Conservation (phyloP, 2,888 invertebrate species). For the Steinernema scapterisci region DNA sequence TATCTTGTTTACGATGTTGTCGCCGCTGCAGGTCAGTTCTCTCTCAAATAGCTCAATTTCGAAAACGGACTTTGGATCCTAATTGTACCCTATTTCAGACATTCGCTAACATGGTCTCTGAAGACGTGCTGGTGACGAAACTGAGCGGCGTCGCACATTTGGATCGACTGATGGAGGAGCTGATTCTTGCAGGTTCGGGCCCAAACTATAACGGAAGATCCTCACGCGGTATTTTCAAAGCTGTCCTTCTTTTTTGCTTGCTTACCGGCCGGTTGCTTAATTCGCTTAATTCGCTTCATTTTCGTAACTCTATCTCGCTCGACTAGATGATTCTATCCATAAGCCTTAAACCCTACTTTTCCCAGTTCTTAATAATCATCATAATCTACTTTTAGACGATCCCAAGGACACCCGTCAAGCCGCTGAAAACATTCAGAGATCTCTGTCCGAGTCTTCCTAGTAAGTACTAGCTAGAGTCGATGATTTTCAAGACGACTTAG, state of each 20-base stretch:
- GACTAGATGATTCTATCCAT: not conserved
- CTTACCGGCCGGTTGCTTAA: conserved; percentile 29
- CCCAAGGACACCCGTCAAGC: conserved; percentile 15
- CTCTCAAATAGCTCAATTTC: too few relatives aligned
- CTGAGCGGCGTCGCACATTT: conserved; percentile 62
- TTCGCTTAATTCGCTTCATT: not conserved
- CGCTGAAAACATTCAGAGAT: conserved; percentile 9
- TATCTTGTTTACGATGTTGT: conserved; percentile 71
- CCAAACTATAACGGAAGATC: conserved; percentile 26
- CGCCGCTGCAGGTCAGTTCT: conserved; percentile 59
- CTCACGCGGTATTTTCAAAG: conserved; percentile 28
- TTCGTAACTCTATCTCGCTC: not conserved
- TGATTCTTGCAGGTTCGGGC: conserved; percentile 59
- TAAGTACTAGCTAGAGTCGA: not conserved
- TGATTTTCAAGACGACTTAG: too few relatives aligned
- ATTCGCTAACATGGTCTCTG: conserved; percentile 61
- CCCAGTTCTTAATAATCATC: not conserved
- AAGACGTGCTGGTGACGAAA: conserved; percentile 65
- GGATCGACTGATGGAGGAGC: conserved; percentile 65
- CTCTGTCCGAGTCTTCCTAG: not conserved
- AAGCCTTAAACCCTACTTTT: not conserved
- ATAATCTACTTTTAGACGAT: not conserved
- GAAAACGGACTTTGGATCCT: too few relatives aligned
- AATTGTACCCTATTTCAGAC: conserved; percentile 46
- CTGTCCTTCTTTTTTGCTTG: conserved; percentile 2